phyloP scores from a whole-genome alignment of 1,140 invertebrate species.

The Dendroctonus valens region DNA sequence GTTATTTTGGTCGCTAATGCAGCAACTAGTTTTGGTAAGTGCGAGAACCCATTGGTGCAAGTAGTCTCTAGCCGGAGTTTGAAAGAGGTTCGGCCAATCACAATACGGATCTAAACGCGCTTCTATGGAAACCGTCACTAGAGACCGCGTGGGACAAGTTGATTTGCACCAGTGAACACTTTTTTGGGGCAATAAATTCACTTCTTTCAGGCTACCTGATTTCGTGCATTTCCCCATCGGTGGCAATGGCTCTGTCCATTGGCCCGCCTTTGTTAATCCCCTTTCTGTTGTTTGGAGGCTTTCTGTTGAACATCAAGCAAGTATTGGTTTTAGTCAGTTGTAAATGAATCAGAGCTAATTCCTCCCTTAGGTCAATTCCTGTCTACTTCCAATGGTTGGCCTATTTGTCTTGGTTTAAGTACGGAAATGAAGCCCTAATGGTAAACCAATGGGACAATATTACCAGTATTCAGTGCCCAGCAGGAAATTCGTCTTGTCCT shows the following conservation, averaged over 20 bases:
- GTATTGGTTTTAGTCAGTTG: conserved; percentile 35
- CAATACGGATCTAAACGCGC: no score
- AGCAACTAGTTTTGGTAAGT: conserved; percentile 85
- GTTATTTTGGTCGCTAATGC: conserved; percentile 85
- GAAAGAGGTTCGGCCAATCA: no score
- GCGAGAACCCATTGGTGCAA: conserved; percentile 6
- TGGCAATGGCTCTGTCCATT: conserved; percentile 83
- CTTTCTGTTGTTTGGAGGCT: conserved; percentile 92
- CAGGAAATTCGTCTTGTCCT: conserved; percentile 69
- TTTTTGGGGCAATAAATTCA: no score
- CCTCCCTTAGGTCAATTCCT: conserved; percentile 73
- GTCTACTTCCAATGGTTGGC: conserved; percentile 87
- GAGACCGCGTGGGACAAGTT: no score
- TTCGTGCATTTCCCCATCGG: conserved; percentile 76
- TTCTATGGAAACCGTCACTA: no score
- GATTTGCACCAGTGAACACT: no score
- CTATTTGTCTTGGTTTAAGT: conserved; percentile 94
- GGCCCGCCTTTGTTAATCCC: conserved; percentile 90
- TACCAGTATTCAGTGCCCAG: conserved; percentile 69
- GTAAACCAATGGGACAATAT: conserved; percentile 90
- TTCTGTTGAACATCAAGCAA: conserved; percentile 90
- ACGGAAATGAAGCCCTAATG: conserved; percentile 89
- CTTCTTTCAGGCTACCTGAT: conserved; percentile 77
- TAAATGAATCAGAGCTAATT: conserved; percentile 3
- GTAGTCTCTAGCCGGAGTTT: not conserved